These are phyloP conservation scores for Tachystola acroxantha DNA, from an alignment of 2,888 invertebrate genomes.

Conservation along the genomic window DNA sequence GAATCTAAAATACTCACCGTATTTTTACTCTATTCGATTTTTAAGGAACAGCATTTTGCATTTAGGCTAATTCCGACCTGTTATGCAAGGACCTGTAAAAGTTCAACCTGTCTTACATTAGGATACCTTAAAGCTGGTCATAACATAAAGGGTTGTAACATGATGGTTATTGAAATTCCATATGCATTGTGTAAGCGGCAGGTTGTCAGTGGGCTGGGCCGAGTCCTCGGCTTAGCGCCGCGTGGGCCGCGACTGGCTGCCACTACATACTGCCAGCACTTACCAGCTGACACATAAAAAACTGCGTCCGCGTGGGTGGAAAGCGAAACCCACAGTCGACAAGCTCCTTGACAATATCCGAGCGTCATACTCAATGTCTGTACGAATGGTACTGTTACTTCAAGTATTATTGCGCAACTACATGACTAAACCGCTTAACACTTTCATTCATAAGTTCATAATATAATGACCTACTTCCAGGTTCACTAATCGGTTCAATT, in stretches of 20 bases:
- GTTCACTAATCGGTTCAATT: no score
- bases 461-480: conserved; percentile 6
- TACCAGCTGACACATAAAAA: conserved; percentile 41
- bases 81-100: no score
- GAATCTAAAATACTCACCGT: no score
- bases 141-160: conserved; percentile 3
- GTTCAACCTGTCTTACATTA: no score
- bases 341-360: conserved; percentile 44
- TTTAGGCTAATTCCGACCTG: no score
- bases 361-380: conserved; percentile 29
- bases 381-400: conserved; percentile 39
- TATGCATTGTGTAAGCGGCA: conserved; percentile 28
- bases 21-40: no score
- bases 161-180: conserved; percentile 26
- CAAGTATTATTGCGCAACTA: conserved; percentile 26
- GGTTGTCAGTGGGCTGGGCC: conserved; percentile 37
- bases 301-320: conserved; percentile 47
- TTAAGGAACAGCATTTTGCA: no score
- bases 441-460: conserved; percentile 26
- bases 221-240: conserved; percentile 48
- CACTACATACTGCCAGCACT: conserved; percentile 22
- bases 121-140: no score
- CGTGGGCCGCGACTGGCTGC: conserved; percentile 45
- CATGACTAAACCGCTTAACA: conserved; percentile 30
- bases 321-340: conserved; percentile 38